Base-by-base conservation (phyloP, 2,113 vertebrate species). In the Notechis scutatus region DNA sequence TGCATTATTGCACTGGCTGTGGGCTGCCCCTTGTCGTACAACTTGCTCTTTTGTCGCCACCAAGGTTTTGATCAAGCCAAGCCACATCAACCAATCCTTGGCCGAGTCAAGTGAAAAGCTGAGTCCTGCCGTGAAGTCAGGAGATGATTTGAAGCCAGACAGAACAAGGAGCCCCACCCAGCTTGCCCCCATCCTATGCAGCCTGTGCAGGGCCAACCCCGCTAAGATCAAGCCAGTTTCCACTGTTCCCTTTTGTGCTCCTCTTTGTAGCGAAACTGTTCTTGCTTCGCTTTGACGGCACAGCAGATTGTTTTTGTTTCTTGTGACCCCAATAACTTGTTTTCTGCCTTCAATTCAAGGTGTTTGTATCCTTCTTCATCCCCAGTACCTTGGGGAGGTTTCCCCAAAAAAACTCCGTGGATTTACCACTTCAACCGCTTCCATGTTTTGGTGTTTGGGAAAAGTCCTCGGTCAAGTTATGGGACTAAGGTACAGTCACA, bases 391-490 rank as follows among this genome's bases (percentile, higher is more conserved):
- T 3, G 94, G 97, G 81, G 98, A 99, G 95, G 98, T 98, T 61
- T 93, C 98, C 85, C 98, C 98, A 3, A 97, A 64, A 95, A 98
- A 94, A 93, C 95, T 99, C 88, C 97, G 97, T 74, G 98, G 97
- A 89, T 96, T 98, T 95, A 96, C 97, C 90, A 98, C 97, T 1
- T 97, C 98, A 14, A 97, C 97, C 9, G 42, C 97, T 0, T 95
- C 96, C 21, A 96, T 97, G 92, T 98, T 98, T 29, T 92, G 97
- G 87, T 94, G 98, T 0, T 52, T 97, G 34, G 98, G 98, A 89
- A 99, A 98, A 97, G 98, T 98, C 64, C 0, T 59, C 8, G 98
- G 98, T 87, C 98, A 99, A 96, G 95, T 98, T 94, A 93, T 98
- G 95, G 98, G 98, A 94, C 97, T 98, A 97, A 98, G 98, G 98